Evolutionary conservation across 1,140 invertebrate genomes (phyloP).

Genomic region (Nephila pilipes): DNA sequence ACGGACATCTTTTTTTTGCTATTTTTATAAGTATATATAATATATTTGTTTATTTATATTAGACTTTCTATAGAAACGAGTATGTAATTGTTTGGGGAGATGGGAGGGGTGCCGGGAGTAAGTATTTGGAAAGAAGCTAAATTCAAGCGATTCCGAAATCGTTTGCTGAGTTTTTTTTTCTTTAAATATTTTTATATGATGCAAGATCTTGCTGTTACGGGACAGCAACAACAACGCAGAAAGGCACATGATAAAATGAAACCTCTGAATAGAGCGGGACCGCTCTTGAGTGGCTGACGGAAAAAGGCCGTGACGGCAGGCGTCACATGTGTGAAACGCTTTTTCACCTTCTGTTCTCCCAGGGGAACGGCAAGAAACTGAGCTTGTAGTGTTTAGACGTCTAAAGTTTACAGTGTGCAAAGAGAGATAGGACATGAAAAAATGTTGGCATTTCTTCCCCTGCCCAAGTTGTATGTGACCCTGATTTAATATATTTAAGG

Average conservation of each 20-base stretch:
- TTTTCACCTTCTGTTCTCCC: slow-evolving; percentile 48
- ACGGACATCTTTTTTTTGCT: slow-evolving; percentile 59
- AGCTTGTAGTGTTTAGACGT: slow-evolving; percentile 75
- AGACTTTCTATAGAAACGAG: slow-evolving; percentile 75
- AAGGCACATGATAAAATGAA: slow-evolving; percentile 78
- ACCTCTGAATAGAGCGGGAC: slow-evolving; percentile 71
- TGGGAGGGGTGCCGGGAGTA: slow-evolving; percentile 41
- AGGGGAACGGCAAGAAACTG: slow-evolving; percentile 69
- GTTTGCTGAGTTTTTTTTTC: slow-evolving; percentile 67
- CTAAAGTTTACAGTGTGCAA: slow-evolving; percentile 75
- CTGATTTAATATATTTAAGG: slow-evolving; percentile 49
- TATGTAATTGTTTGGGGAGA: slow-evolving; percentile 65
- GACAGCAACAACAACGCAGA: slow-evolving; percentile 77
- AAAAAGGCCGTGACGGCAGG: slow-evolving; percentile 65
- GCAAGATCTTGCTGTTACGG: slow-evolving; percentile 73
- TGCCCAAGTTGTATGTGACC: slow-evolving; percentile 50
- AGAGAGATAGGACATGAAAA: slow-evolving; percentile 75
- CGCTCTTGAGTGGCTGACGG: slow-evolving; percentile 74
- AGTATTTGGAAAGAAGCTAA: slow-evolving; percentile 73
- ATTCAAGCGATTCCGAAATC: slow-evolving; percentile 72
- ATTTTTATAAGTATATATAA: slow-evolving; percentile 70
- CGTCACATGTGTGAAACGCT: slow-evolving; percentile 55
- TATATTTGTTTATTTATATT: slow-evolving; percentile 71
- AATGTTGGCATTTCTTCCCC: slow-evolving; percentile 66
- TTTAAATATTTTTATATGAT: slow-evolving; percentile 50